Percentiles rank a stretch among this genome's conserved stretches.
Evolutionary conservation across 1,140 invertebrate genomes (phyloP).

Genomic region (Pogonus chalceus): DNA sequence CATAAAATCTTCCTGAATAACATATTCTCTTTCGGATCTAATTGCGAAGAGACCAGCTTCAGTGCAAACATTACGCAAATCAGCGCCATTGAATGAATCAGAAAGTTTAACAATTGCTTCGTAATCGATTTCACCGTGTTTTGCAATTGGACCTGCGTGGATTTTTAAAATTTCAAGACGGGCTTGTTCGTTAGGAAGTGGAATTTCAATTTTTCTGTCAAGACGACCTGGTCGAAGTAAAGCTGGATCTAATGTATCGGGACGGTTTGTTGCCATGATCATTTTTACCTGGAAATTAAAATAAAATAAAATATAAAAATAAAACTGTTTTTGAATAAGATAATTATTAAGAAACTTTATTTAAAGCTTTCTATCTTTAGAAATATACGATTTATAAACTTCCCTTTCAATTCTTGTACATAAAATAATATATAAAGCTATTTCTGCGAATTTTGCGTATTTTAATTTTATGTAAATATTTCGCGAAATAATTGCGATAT

Average conservation of each 20-base stretch:
- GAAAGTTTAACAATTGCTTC: slow-evolving; percentile 98
- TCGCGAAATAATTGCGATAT: no score
- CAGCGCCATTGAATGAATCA: slow-evolving; percentile 98
- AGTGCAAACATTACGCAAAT: slow-evolving; percentile 95
- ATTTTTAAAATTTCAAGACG: slow-evolving; percentile 95
- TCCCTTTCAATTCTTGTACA: no score
- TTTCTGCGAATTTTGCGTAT: no score
- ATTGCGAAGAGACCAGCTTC: slow-evolving; percentile 99
- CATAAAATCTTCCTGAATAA: slow-evolving; percentile 99
- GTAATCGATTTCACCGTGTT: slow-evolving; percentile 98
- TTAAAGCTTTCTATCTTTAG: no score
- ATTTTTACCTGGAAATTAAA: slow-evolving; percentile 75
- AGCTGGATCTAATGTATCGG: slow-evolving; percentile 96
- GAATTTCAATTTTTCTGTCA: slow-evolving; percentile 99
- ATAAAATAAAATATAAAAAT: slow-evolving; percentile 1
- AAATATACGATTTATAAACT: no score
- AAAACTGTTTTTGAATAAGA: not conserved
- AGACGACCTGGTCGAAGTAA: slow-evolving; percentile 90
- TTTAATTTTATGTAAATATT: no score
- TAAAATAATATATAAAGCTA: no score
- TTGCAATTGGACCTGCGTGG: slow-evolving; percentile 91
- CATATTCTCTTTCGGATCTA: slow-evolving; percentile 83
- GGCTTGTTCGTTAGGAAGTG: slow-evolving; percentile 96
- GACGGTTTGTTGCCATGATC: slow-evolving; percentile 99
- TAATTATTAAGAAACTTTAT: no score